Percentiles rank a stretch among this genome's conserved stretches.
Evolutionary conservation across 2,888 invertebrate genomes (phyloP).

Genomic region (Tetanocera ferruginea): DNA sequence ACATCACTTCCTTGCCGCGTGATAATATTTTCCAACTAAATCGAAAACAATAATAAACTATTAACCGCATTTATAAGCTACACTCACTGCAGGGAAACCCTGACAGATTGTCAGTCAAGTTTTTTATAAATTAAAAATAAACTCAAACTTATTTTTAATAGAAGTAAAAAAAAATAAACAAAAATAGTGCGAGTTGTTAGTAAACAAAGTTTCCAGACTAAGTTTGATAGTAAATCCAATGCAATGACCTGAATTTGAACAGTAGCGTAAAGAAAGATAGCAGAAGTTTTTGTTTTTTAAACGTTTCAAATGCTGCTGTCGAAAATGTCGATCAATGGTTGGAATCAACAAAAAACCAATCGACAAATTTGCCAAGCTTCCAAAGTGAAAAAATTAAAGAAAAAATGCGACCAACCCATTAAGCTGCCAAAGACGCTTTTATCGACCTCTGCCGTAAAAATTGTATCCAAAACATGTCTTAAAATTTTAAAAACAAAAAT

Average conservation of each 20-base stretch:
- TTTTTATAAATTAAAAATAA: slow-evolving; percentile 17
- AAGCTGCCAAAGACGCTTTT: too few species aligned
- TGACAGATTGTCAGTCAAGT: slow-evolving; percentile 27
- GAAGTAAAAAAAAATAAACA: not conserved
- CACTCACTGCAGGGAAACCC: slow-evolving; percentile 35
- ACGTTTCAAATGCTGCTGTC: too few species aligned
- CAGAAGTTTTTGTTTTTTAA: too few species aligned
- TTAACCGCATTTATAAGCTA: slow-evolving; percentile 29
- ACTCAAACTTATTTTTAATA: not conserved
- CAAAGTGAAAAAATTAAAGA: too few species aligned
- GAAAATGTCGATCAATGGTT: too few species aligned
- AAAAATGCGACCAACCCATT: too few species aligned
- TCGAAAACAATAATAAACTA: slow-evolving; percentile 38
- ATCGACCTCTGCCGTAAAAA: too few species aligned
- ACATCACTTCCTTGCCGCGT: slow-evolving; percentile 40
- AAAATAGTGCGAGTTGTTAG: not conserved
- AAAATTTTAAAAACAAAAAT: too few species aligned
- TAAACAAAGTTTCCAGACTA: slow-evolving; percentile 33
- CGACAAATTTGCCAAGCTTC: too few species aligned
- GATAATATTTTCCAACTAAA: slow-evolving; percentile 39
- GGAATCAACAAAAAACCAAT: too few species aligned
- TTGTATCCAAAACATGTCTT: too few species aligned
- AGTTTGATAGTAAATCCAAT: slow-evolving; percentile 31
- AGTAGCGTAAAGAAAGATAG: not conserved
- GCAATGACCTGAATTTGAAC: slow-evolving; percentile 34